Percentiles rank a stretch among this genome's conserved stretches.
These are phyloP conservation scores for Decapterus maruadsi DNA, from an alignment of 2,797 vertebrate species.

Conservation along the genomic window DNA sequence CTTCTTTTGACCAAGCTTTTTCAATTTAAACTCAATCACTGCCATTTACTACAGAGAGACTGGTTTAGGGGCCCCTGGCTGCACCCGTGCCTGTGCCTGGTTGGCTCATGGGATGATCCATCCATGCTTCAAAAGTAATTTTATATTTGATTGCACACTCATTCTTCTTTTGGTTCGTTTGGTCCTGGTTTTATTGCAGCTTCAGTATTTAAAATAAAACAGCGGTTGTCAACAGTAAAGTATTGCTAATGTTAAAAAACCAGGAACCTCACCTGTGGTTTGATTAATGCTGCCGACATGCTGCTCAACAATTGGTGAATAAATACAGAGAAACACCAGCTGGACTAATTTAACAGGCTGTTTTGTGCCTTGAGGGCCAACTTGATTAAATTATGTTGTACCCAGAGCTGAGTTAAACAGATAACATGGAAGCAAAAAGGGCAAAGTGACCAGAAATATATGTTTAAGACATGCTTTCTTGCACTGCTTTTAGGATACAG, in stretches of 20 bases:
- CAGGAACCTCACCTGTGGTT: not conserved
- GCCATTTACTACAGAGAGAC: not conserved
- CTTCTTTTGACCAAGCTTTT: not conserved
- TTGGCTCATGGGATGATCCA: constrained; percentile 1
- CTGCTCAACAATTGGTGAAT: not conserved
- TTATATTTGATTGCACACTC: constrained; percentile 8
- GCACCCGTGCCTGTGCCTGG: not conserved
- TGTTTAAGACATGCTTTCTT: not conserved
- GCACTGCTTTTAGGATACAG: not conserved
- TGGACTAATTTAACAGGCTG: not conserved
- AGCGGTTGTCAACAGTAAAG: not conserved
- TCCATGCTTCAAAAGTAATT: constrained; percentile 10
- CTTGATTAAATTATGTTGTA: not conserved
- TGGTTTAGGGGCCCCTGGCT: not conserved
- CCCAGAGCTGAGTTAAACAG: constrained; percentile 6
- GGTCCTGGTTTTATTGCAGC: not conserved
- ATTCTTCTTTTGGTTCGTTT: constrained; percentile 5
- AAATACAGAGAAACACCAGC: not conserved
- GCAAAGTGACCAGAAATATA: not conserved
- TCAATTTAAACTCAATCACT: not conserved
- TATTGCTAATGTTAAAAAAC: not conserved
- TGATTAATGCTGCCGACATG: not conserved
- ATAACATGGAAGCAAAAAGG: constrained; percentile 6
- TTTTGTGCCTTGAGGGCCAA: not conserved
- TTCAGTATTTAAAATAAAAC: not conserved